These are phyloP conservation scores for Amazona vittata DNA, from an alignment of 2,113 vertebrate genomes.

Conservation along the genomic window DNA sequence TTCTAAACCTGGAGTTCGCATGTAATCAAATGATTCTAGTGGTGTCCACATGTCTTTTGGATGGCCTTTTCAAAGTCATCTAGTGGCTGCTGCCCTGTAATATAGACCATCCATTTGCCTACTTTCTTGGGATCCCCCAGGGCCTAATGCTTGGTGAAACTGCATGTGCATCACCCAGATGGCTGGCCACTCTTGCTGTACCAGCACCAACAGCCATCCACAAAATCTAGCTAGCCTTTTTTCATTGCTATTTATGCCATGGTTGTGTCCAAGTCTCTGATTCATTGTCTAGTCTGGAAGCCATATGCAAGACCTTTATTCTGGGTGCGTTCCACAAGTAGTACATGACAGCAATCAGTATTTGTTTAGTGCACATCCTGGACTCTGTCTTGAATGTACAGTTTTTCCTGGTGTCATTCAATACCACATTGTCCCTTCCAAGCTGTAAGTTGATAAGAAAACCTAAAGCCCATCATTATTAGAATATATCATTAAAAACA, in stretches of 20 bases:
- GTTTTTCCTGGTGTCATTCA: not conserved
- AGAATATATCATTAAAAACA: not conserved
- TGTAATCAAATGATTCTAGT: not conserved
- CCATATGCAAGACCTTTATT: not conserved
- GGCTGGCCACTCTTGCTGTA: not conserved
- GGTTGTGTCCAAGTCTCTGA: not conserved
- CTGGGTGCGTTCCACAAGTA: not conserved
- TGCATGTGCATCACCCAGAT: not conserved
- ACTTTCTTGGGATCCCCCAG: not conserved
- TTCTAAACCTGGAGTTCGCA: not conserved
- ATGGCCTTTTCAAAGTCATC: not conserved
- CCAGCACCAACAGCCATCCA: not conserved
- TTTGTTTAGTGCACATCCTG: not conserved
- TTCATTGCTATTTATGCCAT: accelerated
- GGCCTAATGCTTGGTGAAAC: not conserved
- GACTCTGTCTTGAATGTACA: not conserved
- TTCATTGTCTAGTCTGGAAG: not conserved
- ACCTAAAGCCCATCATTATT: not conserved
- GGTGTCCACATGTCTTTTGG: not conserved
- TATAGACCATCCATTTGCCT: not conserved
- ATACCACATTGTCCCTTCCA: not conserved
- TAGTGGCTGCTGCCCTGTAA: not conserved
- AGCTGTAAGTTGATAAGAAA: not conserved
- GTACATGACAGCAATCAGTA: not conserved
- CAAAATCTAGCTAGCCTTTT: not conserved